phyloP scores from a whole-genome alignment of 2,113 vertebrate genomes.

The Leptodactylus fuscus region DNA sequence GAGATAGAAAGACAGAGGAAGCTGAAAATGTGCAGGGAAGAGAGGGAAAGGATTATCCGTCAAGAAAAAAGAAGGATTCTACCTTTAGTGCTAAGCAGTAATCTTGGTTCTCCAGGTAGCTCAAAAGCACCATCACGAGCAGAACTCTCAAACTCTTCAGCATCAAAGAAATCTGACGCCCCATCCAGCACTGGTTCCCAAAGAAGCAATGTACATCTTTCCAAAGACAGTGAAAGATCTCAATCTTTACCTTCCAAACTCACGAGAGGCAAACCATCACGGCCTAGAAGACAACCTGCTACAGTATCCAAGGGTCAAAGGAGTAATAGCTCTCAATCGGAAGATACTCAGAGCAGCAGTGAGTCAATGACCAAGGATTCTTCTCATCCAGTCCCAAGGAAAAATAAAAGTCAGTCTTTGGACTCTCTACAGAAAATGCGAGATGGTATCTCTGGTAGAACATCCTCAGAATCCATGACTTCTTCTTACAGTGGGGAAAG shows the following conservation, averaged over 20 bases:
- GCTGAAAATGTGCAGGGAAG: conserved; percentile 89
- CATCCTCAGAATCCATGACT: conserved; percentile 90
- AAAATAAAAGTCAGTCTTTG: conserved; percentile 85
- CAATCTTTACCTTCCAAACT: conserved; percentile 1
- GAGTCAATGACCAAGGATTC: conserved; percentile 6
- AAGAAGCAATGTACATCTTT: conserved; percentile 19
- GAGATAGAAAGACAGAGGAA: conserved; percentile 88
- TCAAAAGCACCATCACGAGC: conserved; percentile 62
- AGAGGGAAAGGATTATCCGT: conserved; percentile 89
- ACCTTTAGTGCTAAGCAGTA: conserved; percentile 72
- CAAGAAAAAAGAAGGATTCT: conserved; percentile 90
- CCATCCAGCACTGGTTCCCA: conserved; percentile 38
- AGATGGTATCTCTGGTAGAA: conserved; percentile 83
- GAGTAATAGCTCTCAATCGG: conserved; percentile 54
- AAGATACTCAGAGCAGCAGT: conserved; percentile 59
- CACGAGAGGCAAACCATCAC: background rate
- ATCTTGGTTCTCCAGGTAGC: conserved; percentile 71
- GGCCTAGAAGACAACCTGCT: background rate
- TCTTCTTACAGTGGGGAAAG: conserved; percentile 92
- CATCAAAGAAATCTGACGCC: conserved; percentile 57
- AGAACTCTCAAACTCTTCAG: conserved; percentile 24
- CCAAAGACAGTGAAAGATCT: conserved; percentile 4
- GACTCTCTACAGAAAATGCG: conserved; percentile 88
- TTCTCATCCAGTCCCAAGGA: conserved; percentile 52
- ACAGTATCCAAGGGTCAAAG: conserved; percentile 53